phyloP scores from a whole-genome alignment of 2,113 vertebrate species.

The Fulmarus glacialis region DNA sequence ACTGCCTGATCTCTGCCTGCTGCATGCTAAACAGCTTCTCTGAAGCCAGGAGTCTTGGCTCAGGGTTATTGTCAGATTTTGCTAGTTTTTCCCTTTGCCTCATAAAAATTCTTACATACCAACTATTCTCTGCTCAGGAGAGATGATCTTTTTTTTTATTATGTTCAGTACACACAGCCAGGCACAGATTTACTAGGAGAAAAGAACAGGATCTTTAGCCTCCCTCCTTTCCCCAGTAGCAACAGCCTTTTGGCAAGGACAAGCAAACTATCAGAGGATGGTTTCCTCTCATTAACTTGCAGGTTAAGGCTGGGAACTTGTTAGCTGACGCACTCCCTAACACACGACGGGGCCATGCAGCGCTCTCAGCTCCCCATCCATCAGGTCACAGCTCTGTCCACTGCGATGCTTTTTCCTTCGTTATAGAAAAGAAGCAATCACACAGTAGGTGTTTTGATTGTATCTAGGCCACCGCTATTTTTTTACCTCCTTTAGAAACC shows the following conservation, averaged over 20 bases:
- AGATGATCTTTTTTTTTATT: background rate
- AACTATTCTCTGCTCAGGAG: background rate
- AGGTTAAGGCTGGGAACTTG: background rate
- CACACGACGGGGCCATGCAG: accelerated
- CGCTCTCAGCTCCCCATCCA: background rate
- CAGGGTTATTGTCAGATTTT: background rate
- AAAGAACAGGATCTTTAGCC: background rate
- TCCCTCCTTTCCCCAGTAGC: background rate
- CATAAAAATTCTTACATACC: background rate
- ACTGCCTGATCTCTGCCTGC: slow-evolving; percentile 10
- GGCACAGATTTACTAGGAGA: background rate
- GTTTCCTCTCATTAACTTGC: background rate
- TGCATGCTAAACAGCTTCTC: background rate
- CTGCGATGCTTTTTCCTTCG: background rate
- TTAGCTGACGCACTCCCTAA: background rate
- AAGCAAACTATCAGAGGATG: background rate
- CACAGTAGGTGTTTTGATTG: background rate
- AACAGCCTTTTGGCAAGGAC: background rate
- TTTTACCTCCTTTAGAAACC: background rate
- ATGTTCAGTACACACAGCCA: background rate
- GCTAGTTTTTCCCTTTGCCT: background rate
- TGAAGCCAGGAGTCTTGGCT: background rate
- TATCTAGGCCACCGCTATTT: slow-evolving; percentile 17
- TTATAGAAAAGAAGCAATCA: background rate
- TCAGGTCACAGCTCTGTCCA: background rate